These are phyloP conservation scores for Andrena flavipes DNA, from an alignment of 2,888 invertebrate species.

Conservation along the genomic window DNA sequence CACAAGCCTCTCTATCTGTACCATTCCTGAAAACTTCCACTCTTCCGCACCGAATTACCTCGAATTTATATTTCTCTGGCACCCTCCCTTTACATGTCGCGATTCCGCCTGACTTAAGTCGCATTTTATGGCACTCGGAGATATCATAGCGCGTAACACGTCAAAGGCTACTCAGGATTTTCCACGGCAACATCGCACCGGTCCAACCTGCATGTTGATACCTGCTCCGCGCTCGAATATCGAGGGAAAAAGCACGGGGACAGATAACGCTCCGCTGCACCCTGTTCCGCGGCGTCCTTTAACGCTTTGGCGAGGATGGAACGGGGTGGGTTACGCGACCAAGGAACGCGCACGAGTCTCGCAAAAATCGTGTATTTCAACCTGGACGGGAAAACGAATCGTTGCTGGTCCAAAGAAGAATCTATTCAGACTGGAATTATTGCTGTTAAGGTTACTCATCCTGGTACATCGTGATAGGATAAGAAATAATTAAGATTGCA, in stretches of 20 bases:
- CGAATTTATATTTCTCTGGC: slow-evolving; percentile 39
- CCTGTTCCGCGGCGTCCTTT: slow-evolving; percentile 50
- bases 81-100: background rate
- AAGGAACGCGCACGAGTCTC: slow-evolving; percentile 1
- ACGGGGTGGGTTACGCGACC: background rate
- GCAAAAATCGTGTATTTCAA: slow-evolving; percentile 59
- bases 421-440: too few species aligned
- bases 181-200: slow-evolving; percentile 1
- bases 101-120: slow-evolving; percentile 13
- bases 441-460: too few species aligned
- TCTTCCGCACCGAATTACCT: slow-evolving; percentile 18
- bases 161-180: slow-evolving; percentile 37
- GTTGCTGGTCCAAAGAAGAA: too few species aligned
- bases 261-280: slow-evolving; percentile 63
- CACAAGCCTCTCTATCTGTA: too few species aligned
- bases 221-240: slow-evolving; percentile 49
- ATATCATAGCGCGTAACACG: slow-evolving; percentile 32
- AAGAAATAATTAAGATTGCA: too few species aligned
- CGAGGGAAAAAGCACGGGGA: slow-evolving; percentile 43
- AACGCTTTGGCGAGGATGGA: slow-evolving; percentile 8
- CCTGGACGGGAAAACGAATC: slow-evolving; percentile 37
- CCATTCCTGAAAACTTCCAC: slow-evolving; percentile 35
- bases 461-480: too few species aligned
- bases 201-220: slow-evolving; percentile 27
- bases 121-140: slow-evolving; percentile 16